These are phyloP conservation scores for Pyrrhosoma nymphula DNA, from an alignment of 2,888 invertebrate species.

Conservation along the genomic window DNA sequence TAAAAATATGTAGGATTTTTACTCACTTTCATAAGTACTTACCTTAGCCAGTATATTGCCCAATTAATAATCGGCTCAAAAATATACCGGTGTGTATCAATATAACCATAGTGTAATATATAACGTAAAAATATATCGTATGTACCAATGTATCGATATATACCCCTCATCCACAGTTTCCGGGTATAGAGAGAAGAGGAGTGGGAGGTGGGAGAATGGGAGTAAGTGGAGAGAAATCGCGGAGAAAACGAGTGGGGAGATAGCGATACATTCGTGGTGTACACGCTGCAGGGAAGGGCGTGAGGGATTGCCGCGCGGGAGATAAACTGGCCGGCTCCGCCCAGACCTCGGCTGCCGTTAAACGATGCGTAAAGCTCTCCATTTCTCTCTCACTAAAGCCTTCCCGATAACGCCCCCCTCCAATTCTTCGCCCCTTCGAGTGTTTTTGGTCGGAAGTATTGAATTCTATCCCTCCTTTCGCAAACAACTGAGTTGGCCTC, in stretches of 20 bases:
- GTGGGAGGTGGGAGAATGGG: background rate
- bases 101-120: too few species aligned
- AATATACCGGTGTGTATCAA: too few species aligned
- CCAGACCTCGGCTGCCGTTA: constrained; percentile 30
- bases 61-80: too few species aligned
- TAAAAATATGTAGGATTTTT: too few species aligned
- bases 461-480: background rate
- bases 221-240: background rate
- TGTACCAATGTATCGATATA: too few species aligned
- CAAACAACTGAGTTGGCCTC: background rate
- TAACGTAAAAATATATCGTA: too few species aligned
- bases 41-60: too few species aligned
- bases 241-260: background rate
- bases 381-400: background rate
- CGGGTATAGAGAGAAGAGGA: too few species aligned
- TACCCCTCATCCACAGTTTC: too few species aligned
- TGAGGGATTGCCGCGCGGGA: background rate
- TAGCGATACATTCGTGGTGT: background rate
- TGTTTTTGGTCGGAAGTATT: background rate
- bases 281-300: background rate
- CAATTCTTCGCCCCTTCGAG: background rate
- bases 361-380: constrained; percentile 51
- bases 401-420: background rate
- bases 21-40: too few species aligned
- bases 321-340: background rate